Evolutionary conservation across 2,113 vertebrate species (phyloP), one percentile per base, ranked within the genome.

Genomic region (Hippocampus abdominalis): DNA sequence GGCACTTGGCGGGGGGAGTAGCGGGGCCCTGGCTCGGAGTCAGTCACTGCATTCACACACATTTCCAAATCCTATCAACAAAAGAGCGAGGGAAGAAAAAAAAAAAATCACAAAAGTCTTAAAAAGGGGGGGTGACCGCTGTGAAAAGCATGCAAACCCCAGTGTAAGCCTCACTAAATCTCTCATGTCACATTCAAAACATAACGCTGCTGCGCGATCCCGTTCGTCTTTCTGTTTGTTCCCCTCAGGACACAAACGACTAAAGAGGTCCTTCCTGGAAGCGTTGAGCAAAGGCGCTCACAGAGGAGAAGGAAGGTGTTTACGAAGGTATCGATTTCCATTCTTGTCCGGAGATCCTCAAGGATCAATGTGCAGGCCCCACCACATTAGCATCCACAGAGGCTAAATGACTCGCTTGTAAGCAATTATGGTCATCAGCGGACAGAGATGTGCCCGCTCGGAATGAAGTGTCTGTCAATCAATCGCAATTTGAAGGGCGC

Each of bases 141-240:
- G 79, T 71, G 76, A 84, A 80, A 68, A 83, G 83, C 74, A 83
- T 15, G 66, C 63, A 79, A 79, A 79, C 63, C 73, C 71, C 78
- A 60, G 44, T 71, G 80, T 85, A 88, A 86, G 75, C 83, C 83
- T 82, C 64, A 73, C 72, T 87, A 86, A 89, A 80, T 70, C 83
- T 79, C 74, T 78, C 73, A 48, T 69, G 73, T 75, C 81, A 84
- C 74, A 68, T 82, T 66, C 57, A 20, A 60, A 71, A 73, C 73
- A 81, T 76, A 83, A 80, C 70, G 64, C 82, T 74, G 69, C 67
- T 56, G 65, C 80, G 74, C 79, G 79, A 67, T 68, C 32, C 32
- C 32, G 32, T 36, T 36, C 74, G 75, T 82, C 69, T 70, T 66
- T 81, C 75, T 69, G 68, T 49, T 16, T 49, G 46, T 49, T 49